Evolutionary conservation across 2,113 vertebrate species (phyloP).

Genomic region (Gnathonemus longibarbis): DNA sequence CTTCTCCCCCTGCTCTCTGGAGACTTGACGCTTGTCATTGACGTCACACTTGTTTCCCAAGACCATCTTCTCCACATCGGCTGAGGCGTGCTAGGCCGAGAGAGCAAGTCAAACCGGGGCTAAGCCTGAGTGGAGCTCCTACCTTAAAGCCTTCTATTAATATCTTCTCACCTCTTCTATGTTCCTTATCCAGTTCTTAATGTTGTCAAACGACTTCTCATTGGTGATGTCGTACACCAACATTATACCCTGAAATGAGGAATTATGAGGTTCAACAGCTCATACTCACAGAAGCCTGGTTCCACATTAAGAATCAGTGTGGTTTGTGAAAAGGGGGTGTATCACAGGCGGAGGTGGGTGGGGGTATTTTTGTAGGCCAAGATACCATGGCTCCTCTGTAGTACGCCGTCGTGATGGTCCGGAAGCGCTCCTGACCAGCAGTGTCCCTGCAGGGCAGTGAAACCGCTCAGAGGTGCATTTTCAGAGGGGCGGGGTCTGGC

Average conservation of each 20-base stretch:
- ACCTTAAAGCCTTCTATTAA: background rate
- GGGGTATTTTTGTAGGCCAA: slow-evolving; percentile 3
- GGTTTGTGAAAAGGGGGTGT: accelerated
- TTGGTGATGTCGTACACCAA: slow-evolving; percentile 96
- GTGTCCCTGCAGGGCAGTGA: slow-evolving; percentile 71
- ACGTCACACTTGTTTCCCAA: slow-evolving; percentile 97
- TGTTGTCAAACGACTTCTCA: slow-evolving; percentile 93
- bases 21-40: slow-evolving; percentile 92
- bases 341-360: background rate
- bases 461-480: background rate
- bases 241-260: slow-evolving; percentile 78
- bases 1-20: slow-evolving; percentile 89
- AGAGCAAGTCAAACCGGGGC: background rate
- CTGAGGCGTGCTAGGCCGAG: slow-evolving; percentile 78
- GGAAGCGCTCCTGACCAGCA: slow-evolving; percentile 87
- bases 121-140: background rate
- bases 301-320: background rate
- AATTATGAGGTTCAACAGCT: background rate
- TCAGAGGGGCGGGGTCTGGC: background rate
- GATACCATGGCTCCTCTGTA: slow-evolving; percentile 91
- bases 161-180: slow-evolving; percentile 78
- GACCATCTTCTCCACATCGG: slow-evolving; percentile 97
- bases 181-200: slow-evolving; percentile 95
- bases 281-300: background rate
- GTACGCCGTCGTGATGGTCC: slow-evolving; percentile 93